Percentiles rank a stretch among this genome's conserved stretches.
Evolutionary conservation across 2,113 vertebrate species (phyloP).

Genomic region (Festucalex cinctus): DNA sequence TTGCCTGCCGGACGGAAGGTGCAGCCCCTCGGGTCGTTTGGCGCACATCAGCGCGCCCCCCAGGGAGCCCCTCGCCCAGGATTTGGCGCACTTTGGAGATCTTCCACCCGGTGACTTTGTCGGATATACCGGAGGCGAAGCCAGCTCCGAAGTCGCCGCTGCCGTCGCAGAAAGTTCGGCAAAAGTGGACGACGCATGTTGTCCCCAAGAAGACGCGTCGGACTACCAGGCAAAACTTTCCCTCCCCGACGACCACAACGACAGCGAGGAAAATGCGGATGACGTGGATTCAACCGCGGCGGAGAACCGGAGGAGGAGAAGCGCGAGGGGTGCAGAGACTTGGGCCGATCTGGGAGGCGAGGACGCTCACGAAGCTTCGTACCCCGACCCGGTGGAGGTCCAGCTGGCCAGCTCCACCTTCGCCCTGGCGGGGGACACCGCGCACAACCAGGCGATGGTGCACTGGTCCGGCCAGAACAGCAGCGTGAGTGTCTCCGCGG

Average conservation of each 20-base stretch:
- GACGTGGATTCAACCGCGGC: slow-evolving; percentile 10
- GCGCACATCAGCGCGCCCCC: slow-evolving; percentile 27
- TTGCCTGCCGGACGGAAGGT: slow-evolving; percentile 71
- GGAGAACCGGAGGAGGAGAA: slow-evolving; percentile 34
- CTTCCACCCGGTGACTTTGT: slow-evolving; percentile 30
- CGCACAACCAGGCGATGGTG: slow-evolving; percentile 77
- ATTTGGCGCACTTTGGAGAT: slow-evolving; percentile 40
- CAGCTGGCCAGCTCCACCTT: slow-evolving; percentile 80
- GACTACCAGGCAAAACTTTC: slow-evolving; percentile 49
- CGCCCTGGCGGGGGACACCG: slow-evolving; percentile 81
- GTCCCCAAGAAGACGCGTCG: slow-evolving; percentile 16
- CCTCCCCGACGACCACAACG: not conserved
- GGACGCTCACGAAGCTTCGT: slow-evolving; percentile 59
- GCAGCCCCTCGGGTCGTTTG: slow-evolving; percentile 66
- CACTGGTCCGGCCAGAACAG: slow-evolving; percentile 91
- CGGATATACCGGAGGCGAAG: slow-evolving; percentile 26
- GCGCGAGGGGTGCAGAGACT: slow-evolving; percentile 59
- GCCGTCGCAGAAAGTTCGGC: slow-evolving; percentile 54
- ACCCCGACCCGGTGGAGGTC: slow-evolving; percentile 76
- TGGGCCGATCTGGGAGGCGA: slow-evolving; percentile 54
- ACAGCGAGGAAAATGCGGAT: slow-evolving; percentile 7
- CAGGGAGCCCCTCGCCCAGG: slow-evolving; percentile 33
- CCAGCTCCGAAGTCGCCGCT: slow-evolving; percentile 1
- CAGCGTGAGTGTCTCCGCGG: slow-evolving; percentile 77
- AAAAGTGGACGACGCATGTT: slow-evolving; percentile 35